Percentiles rank a stretch among this genome's conserved stretches.
Conservation (phyloP, 2,797 vertebrate genomes). For the Todus mexicanus region DNA sequence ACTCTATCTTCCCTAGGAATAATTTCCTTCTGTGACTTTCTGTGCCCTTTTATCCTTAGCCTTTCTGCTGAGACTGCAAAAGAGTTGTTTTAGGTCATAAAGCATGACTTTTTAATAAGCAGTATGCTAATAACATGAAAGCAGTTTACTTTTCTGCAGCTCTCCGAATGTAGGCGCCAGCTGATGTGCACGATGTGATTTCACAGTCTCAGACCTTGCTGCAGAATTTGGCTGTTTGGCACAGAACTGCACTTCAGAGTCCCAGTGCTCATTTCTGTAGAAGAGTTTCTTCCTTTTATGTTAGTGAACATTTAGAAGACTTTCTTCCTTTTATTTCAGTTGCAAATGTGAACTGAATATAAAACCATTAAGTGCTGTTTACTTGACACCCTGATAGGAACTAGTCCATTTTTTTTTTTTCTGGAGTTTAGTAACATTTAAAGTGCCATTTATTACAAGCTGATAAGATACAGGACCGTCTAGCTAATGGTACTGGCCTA, state of each 20-base stretch:
- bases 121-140: neutral
- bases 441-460: neutral
- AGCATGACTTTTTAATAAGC: neutral
- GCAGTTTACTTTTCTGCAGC: neutral
- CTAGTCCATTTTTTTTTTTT: neutral
- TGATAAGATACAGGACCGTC: neutral
- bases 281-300: constrained; percentile 16
- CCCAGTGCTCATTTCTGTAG: neutral
- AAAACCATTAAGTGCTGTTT: neutral
- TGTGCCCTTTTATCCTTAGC: neutral
- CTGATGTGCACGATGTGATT: neutral
- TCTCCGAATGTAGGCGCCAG: neutral
- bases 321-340: neutral
- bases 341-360: constrained; percentile 8
- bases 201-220: neutral
- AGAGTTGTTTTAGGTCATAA: neutral
- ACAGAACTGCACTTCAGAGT: neutral
- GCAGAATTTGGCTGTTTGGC: neutral
- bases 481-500: neutral
- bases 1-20: neutral
- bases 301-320: neutral
- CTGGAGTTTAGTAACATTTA: neutral
- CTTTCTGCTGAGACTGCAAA: neutral
- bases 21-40: neutral
- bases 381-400: neutral